These are phyloP conservation scores for Hartigia nigra DNA, from an alignment of 2,888 invertebrate species.

Conservation along the genomic window DNA sequence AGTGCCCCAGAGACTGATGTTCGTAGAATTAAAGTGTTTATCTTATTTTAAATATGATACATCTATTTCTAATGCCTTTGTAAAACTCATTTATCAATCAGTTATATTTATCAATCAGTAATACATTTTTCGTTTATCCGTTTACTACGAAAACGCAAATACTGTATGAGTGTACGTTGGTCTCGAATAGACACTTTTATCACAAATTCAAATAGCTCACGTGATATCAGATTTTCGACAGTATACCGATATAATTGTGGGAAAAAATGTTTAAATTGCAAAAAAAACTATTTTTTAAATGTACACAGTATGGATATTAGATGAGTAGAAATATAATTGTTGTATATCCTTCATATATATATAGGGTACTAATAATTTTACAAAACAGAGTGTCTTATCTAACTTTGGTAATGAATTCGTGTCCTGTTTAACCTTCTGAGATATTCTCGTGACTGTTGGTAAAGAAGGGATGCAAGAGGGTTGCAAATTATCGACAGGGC, in stretches of 20 bases:
- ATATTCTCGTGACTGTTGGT: conserved; percentile 8
- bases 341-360: neutral
- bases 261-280: neutral
- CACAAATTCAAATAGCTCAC: neutral
- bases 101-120: too few species aligned
- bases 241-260: neutral
- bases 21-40: neutral
- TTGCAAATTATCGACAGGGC: conserved; percentile 5
- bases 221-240: neutral
- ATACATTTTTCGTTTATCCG: neutral
- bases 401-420: neutral
- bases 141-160: neutral
- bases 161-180: neutral
- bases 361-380: neutral
- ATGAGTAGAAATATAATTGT: neutral
- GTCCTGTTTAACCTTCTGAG: neutral
- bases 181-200: neutral
- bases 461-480: conserved; percentile 11
- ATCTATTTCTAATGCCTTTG: neutral
- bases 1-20: neutral
- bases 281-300: neutral
- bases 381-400: neutral
- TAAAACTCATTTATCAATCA: neutral
- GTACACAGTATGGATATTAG: neutral
- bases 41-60: neutral